Evolutionary conservation across 2,113 vertebrate species (phyloP), one percentile per base, ranked within the genome.

Genomic region (Danionella cerebrum): DNA sequence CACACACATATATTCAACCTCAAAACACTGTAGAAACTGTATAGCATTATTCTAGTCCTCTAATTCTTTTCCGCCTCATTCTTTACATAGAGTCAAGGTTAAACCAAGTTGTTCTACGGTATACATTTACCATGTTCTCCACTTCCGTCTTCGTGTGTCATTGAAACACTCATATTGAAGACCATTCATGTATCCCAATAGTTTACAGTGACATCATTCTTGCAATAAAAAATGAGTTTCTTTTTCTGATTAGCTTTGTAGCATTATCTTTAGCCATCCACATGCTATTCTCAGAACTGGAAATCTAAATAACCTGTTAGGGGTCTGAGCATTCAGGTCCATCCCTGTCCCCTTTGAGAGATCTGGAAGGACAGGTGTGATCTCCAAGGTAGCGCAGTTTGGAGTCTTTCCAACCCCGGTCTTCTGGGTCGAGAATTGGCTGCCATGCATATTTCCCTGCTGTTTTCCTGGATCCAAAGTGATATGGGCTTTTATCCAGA

Each of bases 281-380:
- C 8, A 2, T 2, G 21, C 22, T 64, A 22, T 50, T 64, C 60
- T 36, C 33, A 47, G 25, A 58, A 35, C 18, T 36, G 18, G 36
- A 53, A 51, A 53, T 66, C 22, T 14, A 18, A 54, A 31, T 7
- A 51, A 38, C 45, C 62, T 47, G 33, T 18, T 48, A 10, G 11
- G 54, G 65, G 66, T 38, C 60, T 12, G 14, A 27, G 8, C 16
- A 12, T 14, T 41, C 38, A 1, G n/a, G 38, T 29, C 38, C 38
- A 45, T 29, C 41, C 48, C 35, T 45, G 21, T 45, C 41, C 13
- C 57, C 57, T 57, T 5, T 11, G 36, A 47, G 67, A 41, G 35
- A 51, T 24, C 65, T 71, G 68, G 35, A 59, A 36, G 39, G 63
- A 71, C 73, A 71, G 68, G 73, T 75, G 73, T 55, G 55, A 71